Conservation (phyloP, 2,113 vertebrate species). For the Platichthys stellatus region DNA sequence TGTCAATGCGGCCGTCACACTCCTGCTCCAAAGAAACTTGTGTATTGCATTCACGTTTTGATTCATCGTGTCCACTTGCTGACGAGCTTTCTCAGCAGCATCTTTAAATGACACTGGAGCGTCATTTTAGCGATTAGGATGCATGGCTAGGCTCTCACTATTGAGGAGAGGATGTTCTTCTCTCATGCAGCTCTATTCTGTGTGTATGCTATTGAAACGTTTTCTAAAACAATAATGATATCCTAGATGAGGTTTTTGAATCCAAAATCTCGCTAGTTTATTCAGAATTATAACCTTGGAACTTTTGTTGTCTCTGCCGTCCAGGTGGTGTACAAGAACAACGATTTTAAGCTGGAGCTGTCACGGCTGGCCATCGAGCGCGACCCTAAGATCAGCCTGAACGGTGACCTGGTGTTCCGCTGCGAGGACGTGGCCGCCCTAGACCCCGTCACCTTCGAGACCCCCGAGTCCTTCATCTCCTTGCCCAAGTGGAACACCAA, state of each 20-base stretch:
- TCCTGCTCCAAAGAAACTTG: background rate
- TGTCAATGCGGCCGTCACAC: background rate
- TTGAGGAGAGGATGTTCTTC: no score
- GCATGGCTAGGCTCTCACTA: slow-evolving; percentile 8
- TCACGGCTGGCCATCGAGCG: slow-evolving; percentile 91
- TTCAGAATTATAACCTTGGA: background rate
- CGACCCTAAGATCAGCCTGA: slow-evolving; percentile 91
- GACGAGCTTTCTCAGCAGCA: no score
- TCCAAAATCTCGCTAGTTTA: background rate
- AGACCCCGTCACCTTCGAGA: slow-evolving; percentile 91
- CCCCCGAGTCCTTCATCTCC: slow-evolving; percentile 86
- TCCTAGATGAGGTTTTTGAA: background rate
- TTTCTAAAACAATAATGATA: no score
- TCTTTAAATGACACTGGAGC: no score
- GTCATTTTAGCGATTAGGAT: slow-evolving; percentile 14
- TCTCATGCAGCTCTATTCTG: background rate
- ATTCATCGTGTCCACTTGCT: background rate
- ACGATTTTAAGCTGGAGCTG: slow-evolving; percentile 94
- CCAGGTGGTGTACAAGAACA: slow-evolving; percentile 98
- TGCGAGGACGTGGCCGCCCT: slow-evolving; percentile 91
- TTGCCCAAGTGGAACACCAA: slow-evolving; percentile 91
- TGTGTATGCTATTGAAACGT: no score
- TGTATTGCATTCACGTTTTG: slow-evolving; percentile 1
- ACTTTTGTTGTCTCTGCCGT: background rate
- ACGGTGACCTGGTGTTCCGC: slow-evolving; percentile 90